Evolutionary conservation across 2,888 invertebrate genomes (phyloP).

Genomic region (Gandaritis pyraliata): DNA sequence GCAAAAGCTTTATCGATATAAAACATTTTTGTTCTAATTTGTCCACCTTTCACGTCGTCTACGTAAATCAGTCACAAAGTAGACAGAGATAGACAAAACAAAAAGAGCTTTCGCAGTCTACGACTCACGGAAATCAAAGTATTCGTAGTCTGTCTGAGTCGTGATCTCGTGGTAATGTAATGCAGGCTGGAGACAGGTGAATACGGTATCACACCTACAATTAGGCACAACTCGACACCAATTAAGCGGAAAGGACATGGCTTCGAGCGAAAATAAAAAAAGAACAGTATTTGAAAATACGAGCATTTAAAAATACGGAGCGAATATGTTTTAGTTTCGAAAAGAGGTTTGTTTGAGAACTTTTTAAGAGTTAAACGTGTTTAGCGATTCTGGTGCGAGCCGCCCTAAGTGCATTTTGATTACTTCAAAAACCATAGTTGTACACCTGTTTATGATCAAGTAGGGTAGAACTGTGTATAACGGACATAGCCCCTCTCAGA

Average conservation of each 20-base stretch:
- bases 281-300: background rate
- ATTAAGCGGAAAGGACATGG: conserved; percentile 61
- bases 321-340: background rate
- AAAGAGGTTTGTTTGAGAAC: background rate
- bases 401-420: too few species aligned
- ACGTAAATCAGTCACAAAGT: background rate
- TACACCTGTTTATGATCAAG: background rate
- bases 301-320: background rate
- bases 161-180: conserved; percentile 30
- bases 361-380: too few species aligned
- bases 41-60: background rate
- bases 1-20: too few species aligned
- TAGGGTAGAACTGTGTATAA: background rate
- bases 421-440: too few species aligned
- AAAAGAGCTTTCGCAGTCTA: conserved; percentile 1
- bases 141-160: conserved; percentile 11
- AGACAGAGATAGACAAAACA: background rate
- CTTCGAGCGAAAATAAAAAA: conserved; percentile 20
- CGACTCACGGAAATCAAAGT: conserved; percentile 15
- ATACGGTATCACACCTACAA: conserved; percentile 56
- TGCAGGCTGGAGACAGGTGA: conserved; percentile 59
- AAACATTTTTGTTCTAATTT: too few species aligned
- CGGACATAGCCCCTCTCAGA: background rate
- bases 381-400: too few species aligned
- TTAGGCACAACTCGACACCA: conserved; percentile 69